Evolutionary conservation across 2,888 invertebrate species (phyloP), one percentile per base, ranked within the genome.

Genomic region (Pheosia tremula): DNA sequence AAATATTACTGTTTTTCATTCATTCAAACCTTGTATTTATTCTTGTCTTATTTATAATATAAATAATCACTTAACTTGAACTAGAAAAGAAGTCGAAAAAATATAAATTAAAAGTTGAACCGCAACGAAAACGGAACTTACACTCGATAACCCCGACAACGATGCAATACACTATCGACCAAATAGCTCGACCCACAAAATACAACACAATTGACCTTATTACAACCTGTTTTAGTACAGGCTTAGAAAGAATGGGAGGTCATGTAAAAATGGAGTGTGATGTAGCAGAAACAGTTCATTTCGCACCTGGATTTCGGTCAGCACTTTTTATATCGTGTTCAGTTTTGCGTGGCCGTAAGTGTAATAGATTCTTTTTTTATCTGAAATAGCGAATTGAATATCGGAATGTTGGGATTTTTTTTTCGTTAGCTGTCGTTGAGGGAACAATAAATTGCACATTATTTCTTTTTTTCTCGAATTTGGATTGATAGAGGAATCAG

Each of bases 251-350:
- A n/a, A 57, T 56, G 57, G 69, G 60, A 57, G 77, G 54, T 68
- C 71, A 63, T 56, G 45, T 60, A 58, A 63, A 53, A 61, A 56
- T 75, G 72, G 80, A 58, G 63, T 60, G 56, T 71, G 70, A 65
- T 63, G 60, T 58, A 72, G 77, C 68, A 80, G 79, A 82, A 82
- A 77, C 78, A 75, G 71, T 78, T 77, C 74, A 70, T 77, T 82
- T 77, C 66, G 64, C 75, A 80, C 79, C 77, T 81, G 80, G 77
- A 80, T 72, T 80, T 80, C 71, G 67, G 61, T 61, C 61, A 69
- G 66, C 63, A 63, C 64, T 76, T 78, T 81, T 77, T 74, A 67
- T 69, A 68, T 68, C 64, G 67, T 70, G 69, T 62, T 70, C 74
- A 76, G 73, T 81, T 76, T 79, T 74, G 70, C 73, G 69, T 71